These are phyloP conservation scores for Sphecodes monilicornis DNA, from an alignment of 2,888 invertebrate genomes.

Conservation along the genomic window DNA sequence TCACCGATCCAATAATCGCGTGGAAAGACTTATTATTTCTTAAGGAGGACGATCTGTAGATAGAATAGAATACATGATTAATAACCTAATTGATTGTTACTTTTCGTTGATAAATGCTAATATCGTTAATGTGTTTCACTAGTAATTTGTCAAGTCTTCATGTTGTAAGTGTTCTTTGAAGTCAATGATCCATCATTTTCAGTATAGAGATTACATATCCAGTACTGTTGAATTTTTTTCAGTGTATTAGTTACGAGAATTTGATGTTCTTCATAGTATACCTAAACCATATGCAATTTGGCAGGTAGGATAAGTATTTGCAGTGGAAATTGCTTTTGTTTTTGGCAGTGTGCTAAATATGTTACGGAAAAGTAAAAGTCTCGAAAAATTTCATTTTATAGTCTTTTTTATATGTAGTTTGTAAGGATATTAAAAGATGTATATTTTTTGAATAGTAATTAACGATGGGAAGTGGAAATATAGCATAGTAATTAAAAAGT, in stretches of 20 bases:
- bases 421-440: not conserved
- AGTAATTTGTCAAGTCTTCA: constrained; percentile 51
- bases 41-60: not conserved
- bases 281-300: constrained; percentile 50
- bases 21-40: not conserved
- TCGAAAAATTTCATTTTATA: not conserved
- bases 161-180: constrained; percentile 35
- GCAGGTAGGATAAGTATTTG: constrained; percentile 45
- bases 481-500: not conserved
- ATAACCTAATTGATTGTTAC: constrained; percentile 52
- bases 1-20: not conserved
- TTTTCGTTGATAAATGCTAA: constrained; percentile 21
- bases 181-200: constrained; percentile 29
- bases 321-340: constrained; percentile 61
- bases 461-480: not conserved
- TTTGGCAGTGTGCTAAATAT: constrained; percentile 26
- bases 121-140: constrained; percentile 21
- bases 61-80: not conserved
- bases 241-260: constrained; percentile 53
- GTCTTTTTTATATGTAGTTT: not conserved
- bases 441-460: not conserved
- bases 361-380: constrained; percentile 22
- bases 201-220: constrained; percentile 16
- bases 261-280: constrained; percentile 45
- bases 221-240: constrained; percentile 17